These are phyloP conservation scores for Zelleria hepariella DNA, from an alignment of 2,888 invertebrate species.

Conservation along the genomic window DNA sequence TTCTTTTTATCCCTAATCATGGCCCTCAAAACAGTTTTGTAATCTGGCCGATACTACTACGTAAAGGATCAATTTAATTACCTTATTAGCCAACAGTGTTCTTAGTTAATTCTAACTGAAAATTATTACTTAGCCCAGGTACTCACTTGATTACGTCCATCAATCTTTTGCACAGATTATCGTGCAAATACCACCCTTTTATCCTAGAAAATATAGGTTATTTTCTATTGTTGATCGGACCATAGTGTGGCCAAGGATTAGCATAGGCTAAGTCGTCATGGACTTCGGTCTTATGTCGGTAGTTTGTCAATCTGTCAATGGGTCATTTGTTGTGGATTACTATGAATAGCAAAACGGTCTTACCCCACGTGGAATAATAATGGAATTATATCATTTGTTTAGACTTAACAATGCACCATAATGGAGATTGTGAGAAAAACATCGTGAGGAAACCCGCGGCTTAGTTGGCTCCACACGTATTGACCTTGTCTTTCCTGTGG, in stretches of 20 bases:
- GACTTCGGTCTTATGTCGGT: slow-evolving; percentile 3
- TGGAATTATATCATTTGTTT: no score
- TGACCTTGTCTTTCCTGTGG: no score
- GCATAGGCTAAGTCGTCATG: slow-evolving; percentile 8
- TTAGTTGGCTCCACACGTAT: no score
- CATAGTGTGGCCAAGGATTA: not conserved
- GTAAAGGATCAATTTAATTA: no score
- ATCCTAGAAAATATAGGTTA: not conserved
- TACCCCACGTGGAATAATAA: not conserved
- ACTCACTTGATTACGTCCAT: not conserved
- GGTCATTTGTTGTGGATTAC: not conserved
- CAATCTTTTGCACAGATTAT: not conserved
- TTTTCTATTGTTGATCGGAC: not conserved
- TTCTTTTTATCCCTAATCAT: no score
- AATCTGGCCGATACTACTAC: no score
- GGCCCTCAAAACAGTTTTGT: no score
- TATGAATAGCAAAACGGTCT: not conserved
- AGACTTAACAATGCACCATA: not conserved
- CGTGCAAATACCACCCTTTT: not conserved
- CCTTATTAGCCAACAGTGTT: no score
- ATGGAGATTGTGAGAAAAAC: not conserved
- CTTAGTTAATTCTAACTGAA: not conserved
- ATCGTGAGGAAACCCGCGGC: no score
- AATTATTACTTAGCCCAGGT: not conserved
- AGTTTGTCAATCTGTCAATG: slow-evolving; percentile 15